phyloP scores from a whole-genome alignment of 2,113 vertebrate species.

The Mobula birostris region DNA sequence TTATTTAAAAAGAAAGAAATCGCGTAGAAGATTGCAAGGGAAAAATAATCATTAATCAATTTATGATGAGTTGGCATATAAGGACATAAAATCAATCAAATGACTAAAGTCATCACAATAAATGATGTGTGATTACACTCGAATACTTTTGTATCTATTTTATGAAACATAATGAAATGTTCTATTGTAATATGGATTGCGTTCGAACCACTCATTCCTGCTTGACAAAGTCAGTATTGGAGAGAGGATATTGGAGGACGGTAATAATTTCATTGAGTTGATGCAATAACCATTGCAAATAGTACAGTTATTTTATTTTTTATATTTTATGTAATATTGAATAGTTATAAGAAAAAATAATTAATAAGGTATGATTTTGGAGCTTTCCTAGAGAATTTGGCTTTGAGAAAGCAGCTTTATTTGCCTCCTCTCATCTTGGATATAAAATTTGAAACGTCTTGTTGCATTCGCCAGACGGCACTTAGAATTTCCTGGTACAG shows the following conservation, averaged over 20 bases:
- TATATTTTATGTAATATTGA: too few species aligned
- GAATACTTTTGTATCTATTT: background rate
- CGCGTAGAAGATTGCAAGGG: background rate
- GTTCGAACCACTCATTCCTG: background rate
- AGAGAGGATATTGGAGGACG: background rate
- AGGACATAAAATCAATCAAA: slow-evolving; percentile 12
- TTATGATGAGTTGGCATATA: background rate
- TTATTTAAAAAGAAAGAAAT: background rate
- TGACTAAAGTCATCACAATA: background rate
- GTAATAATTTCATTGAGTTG: background rate
- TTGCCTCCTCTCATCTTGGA: background rate
- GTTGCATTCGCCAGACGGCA: too few species aligned
- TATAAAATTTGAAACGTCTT: too few species aligned
- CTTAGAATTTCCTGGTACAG: too few species aligned
- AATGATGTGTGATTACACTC: background rate
- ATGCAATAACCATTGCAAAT: background rate
- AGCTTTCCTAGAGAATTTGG: background rate
- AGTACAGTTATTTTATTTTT: background rate
- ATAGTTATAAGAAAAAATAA: background rate
- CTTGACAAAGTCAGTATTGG: background rate
- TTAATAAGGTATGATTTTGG: background rate
- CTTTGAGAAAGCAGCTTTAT: background rate
- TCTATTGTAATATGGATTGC: background rate
- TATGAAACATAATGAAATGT: background rate
- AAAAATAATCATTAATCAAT: too few species aligned